Evolutionary conservation across 1,140 invertebrate species (phyloP), one percentile per base, ranked within the genome.

Genomic region (Drosophila repletoides): DNA sequence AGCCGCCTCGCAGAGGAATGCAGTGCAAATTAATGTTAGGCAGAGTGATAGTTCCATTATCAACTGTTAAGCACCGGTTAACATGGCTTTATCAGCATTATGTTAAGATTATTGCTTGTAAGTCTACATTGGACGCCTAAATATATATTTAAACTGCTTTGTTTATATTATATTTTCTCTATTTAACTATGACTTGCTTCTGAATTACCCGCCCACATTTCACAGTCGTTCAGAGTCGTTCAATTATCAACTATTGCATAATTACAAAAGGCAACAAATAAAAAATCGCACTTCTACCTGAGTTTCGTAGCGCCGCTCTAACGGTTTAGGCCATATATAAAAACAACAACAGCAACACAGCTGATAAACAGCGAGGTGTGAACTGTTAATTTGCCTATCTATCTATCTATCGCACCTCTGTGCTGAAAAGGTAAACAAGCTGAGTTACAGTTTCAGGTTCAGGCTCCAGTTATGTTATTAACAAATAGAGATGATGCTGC

Each of bases 331-430:
- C 56, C 31, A 26, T 40, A 9, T 9, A 22, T 29, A 55, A n/a
- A n/a, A n/a, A n/a, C n/a, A n/a, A n/a, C n/a, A n/a, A n/a, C n/a
- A n/a, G n/a, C n/a, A n/a, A n/a, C n/a, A 36, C 12, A 34, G 12
- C 41, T 15, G 29, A 33, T 24, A 34, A 58, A 31, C 4, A 38
- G 7, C 17, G 6, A 74, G 70, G 80, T 84, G 79, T 60, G 43
- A 86, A 79, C 64, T 67, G 70, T 34, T 73, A 83, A 76, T 83
- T 71, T 55, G 69, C 34, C 69, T n/a, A n/a, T n/a, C n/a, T n/a
- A n/a, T n/a, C n/a, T n/a, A n/a, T 38, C 63, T 61, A 60, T 12
- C 6, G 7, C 38, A 31, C 17, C 22, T 53, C 31, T 22, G 36
- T 24, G 10, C 12, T 28, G 5, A 12, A 45, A 28, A 45, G 22